These are phyloP conservation scores for Stenodema calcarata DNA, from an alignment of 2,888 invertebrate species.

Conservation along the genomic window DNA sequence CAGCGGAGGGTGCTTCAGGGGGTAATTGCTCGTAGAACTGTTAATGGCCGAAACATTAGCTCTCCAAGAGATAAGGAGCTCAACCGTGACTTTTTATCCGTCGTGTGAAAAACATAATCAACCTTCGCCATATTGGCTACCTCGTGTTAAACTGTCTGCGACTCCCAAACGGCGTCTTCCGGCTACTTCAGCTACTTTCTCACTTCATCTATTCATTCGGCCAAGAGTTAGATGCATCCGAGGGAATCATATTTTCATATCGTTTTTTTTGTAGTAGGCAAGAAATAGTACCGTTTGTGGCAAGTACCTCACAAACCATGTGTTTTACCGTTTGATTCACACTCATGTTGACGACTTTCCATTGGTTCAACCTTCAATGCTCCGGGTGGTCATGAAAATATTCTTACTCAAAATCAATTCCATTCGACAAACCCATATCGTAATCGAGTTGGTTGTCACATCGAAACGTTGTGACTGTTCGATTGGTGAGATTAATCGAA, in stretches of 20 bases:
- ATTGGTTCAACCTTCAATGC: too few relatives aligned
- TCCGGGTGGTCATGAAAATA: too few relatives aligned
- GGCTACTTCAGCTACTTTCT: constrained; percentile 19
- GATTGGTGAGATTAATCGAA: too few relatives aligned
- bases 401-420: too few relatives aligned
- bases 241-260: background rate
- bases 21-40: constrained; percentile 48
- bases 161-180: constrained; percentile 43
- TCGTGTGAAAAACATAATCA: constrained; percentile 47
- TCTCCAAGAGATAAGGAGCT: constrained; percentile 29
- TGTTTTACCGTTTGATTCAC: too few relatives aligned
- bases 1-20: background rate
- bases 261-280: too few relatives aligned
- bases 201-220: background rate
- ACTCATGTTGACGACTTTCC: too few relatives aligned
- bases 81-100: constrained; percentile 42
- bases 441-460: too few relatives aligned
- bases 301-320: too few relatives aligned
- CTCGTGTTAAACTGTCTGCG: constrained; percentile 44
- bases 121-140: constrained; percentile 43
- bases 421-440: too few relatives aligned
- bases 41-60: constrained; percentile 50
- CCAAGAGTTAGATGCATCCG: background rate
- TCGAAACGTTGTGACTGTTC: too few relatives aligned
- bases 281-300: too few relatives aligned